These are phyloP conservation scores for Drosophila pruinosa DNA, from an alignment of 1,140 invertebrate genomes.

Conservation along the genomic window DNA sequence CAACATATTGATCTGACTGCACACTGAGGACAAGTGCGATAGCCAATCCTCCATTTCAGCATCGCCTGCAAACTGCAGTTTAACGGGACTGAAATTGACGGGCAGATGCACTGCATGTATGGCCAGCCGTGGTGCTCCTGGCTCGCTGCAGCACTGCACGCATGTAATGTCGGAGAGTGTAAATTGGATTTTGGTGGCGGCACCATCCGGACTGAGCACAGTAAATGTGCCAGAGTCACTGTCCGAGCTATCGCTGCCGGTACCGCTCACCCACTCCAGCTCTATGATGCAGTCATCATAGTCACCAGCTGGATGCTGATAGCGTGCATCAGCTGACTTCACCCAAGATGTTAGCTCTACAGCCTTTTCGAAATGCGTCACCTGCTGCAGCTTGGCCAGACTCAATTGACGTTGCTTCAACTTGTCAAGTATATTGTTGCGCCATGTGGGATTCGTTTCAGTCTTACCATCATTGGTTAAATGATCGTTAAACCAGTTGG, in stretches of 20 bases:
- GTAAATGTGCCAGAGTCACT: conserved; percentile 89
- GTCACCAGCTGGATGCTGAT: conserved; percentile 85
- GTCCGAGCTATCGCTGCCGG: conserved; percentile 82
- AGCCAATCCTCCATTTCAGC: conserved; percentile 94
- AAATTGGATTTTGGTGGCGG: conserved; percentile 87
- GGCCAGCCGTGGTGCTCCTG: conserved; percentile 88
- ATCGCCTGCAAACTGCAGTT: conserved; percentile 90
- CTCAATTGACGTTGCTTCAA: conserved; percentile 85
- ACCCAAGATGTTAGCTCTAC: conserved; percentile 93
- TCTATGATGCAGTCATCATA: conserved; percentile 91
- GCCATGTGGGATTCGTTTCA: conserved; percentile 89
- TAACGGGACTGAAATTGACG: conserved; percentile 84
- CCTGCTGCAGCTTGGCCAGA: conserved; percentile 83
- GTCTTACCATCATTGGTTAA: conserved; percentile 84
- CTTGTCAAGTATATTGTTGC: conserved; percentile 88
- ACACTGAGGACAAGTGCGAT: conserved; percentile 88
- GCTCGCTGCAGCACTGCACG: conserved; percentile 89
- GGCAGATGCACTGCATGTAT: conserved; percentile 87
- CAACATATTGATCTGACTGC: conserved; percentile 88
- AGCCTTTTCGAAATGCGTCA: conserved; percentile 87
- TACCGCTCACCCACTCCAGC: conserved; percentile 89
- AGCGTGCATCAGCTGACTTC: conserved; percentile 90
- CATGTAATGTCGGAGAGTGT: conserved; percentile 87
- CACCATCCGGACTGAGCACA: conserved; percentile 89
- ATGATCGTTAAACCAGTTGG: conserved; percentile 88